phyloP scores from a whole-genome alignment of 2,113 vertebrate genomes.

The Callionymus lyra region DNA sequence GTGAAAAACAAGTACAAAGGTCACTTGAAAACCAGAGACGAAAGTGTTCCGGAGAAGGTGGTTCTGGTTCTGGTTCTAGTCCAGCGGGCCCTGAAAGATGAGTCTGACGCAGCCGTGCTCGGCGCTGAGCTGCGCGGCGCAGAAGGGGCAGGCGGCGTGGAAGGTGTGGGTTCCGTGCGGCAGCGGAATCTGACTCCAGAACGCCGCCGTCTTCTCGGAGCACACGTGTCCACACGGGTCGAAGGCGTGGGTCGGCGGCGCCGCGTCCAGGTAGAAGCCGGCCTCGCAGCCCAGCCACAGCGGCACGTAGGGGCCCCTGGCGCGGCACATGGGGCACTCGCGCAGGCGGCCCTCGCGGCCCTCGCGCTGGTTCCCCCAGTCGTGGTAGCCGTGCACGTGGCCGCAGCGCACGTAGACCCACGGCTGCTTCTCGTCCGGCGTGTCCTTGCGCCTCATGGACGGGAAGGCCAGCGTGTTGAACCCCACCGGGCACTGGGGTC shows the following conservation, averaged over 20 bases:
- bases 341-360: slow-evolving; percentile 75
- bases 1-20: slow-evolving; percentile 68
- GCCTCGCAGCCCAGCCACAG: slow-evolving; percentile 97
- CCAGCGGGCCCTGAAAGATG: slow-evolving; percentile 97
- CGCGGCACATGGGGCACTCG: slow-evolving; percentile 96
- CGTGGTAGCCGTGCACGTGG: slow-evolving; percentile 96
- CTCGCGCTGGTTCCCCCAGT: slow-evolving; percentile 87
- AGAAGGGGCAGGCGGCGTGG: slow-evolving; percentile 95
- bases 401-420: slow-evolving; percentile 97
- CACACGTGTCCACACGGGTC: slow-evolving; percentile 94
- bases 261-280: slow-evolving; percentile 92
- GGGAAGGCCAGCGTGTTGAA: slow-evolving; percentile 98
- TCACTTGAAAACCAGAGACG: slow-evolving; percentile 67
- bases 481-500: slow-evolving; percentile 95
- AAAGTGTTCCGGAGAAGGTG: slow-evolving; percentile 42
- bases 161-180: slow-evolving; percentile 98
- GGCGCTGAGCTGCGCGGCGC: slow-evolving; percentile 88
- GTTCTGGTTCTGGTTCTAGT: slow-evolving; percentile 67
- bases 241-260: slow-evolving; percentile 92
- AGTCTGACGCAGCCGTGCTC: slow-evolving; percentile 95
- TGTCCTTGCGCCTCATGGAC: slow-evolving; percentile 95
- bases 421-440: slow-evolving; percentile 94
- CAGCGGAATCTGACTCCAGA: slow-evolving; percentile 96
- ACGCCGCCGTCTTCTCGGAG: slow-evolving; percentile 92
- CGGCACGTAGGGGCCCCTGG: slow-evolving; percentile 90